phyloP scores from a whole-genome alignment of 2,888 invertebrate genomes.

The Mylabris sibirica region DNA sequence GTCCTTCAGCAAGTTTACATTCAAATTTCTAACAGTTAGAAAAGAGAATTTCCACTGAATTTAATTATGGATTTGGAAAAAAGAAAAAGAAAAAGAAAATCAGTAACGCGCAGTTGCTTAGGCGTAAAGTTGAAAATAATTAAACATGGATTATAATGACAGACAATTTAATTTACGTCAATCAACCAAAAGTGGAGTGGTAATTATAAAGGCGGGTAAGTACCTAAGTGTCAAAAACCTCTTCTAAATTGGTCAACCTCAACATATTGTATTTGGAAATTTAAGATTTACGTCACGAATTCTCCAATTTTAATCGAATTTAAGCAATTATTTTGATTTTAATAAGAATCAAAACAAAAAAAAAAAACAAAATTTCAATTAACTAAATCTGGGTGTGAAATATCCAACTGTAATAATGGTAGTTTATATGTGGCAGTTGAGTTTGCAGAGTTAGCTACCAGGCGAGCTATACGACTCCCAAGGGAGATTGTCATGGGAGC shows the following conservation, averaged over 20 bases:
- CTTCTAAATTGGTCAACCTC: not conserved
- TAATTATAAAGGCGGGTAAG: slow-evolving; percentile 13
- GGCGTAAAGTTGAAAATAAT: slow-evolving; percentile 21
- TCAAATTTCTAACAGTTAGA: slow-evolving; percentile 3
- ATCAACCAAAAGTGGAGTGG: slow-evolving; percentile 21
- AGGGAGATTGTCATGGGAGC: slow-evolving; percentile 56
- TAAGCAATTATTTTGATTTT: not conserved
- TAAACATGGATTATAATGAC: slow-evolving; percentile 31
- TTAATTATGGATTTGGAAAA: too few species aligned
- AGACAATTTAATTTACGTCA: slow-evolving; percentile 28
- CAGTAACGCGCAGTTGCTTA: slow-evolving; percentile 3
- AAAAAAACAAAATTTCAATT: slow-evolving; percentile 24
- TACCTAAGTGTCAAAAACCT: not conserved
- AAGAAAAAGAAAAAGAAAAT: too few species aligned
- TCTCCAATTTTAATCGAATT: not conserved
- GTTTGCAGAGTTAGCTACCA: slow-evolving; percentile 41
- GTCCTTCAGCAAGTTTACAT: slow-evolving; percentile 29
- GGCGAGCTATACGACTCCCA: slow-evolving; percentile 56
- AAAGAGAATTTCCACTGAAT: not conserved
- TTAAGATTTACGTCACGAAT: not conserved
- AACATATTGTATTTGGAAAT: not conserved
- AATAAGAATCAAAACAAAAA: not conserved
- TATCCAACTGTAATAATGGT: slow-evolving; percentile 38
- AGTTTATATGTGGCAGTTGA: slow-evolving; percentile 39
- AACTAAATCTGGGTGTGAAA: slow-evolving; percentile 34